These are phyloP conservation scores for Rhagoletis pomonella DNA, from an alignment of 1,140 invertebrate genomes.

Conservation along the genomic window DNA sequence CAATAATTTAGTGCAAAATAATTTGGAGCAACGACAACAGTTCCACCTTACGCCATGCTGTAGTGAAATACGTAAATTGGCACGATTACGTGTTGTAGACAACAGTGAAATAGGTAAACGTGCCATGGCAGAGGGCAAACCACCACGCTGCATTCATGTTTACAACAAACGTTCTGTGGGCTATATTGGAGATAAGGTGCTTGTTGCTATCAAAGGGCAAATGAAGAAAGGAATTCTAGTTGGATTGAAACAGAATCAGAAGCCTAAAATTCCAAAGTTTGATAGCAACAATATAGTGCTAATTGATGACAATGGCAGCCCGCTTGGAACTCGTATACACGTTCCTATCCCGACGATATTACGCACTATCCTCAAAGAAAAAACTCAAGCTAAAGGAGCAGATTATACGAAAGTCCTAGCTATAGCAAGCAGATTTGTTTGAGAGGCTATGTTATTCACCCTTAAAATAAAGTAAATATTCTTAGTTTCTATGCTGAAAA, in stretches of 20 bases:
- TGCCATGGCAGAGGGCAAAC: slow-evolving; percentile 94
- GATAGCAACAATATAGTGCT: slow-evolving; percentile 98
- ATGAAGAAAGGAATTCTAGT: slow-evolving; percentile 97
- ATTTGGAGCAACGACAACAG: slow-evolving; percentile 39
- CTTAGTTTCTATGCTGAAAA: not conserved
- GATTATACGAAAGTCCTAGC: slow-evolving; percentile 97
- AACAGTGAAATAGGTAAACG: slow-evolving; percentile 95
- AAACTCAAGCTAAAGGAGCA: slow-evolving; percentile 87
- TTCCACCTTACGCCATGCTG: slow-evolving; percentile 78
- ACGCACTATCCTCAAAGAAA: slow-evolving; percentile 89
- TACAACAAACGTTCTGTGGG: slow-evolving; percentile 86
- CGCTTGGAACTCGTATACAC: slow-evolving; percentile 94
- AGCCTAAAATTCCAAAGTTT: slow-evolving; percentile 90
- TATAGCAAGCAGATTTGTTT: slow-evolving; percentile 95
- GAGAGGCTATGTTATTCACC: slow-evolving; percentile 58
- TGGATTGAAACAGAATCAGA: slow-evolving; percentile 90
- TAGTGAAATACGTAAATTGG: slow-evolving; percentile 82
- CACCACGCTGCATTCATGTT: slow-evolving; percentile 90
- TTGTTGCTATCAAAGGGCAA: slow-evolving; percentile 97
- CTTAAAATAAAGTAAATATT: slow-evolving; percentile 38
- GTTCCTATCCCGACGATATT: slow-evolving; percentile 95
- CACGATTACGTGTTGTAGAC: slow-evolving; percentile 93
- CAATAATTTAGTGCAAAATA: not conserved
- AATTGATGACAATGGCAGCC: slow-evolving; percentile 95
- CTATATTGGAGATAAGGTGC: slow-evolving; percentile 86